Base-by-base conservation (phyloP, 2,888 invertebrate genomes). In the Drosophila vallismaia region DNA sequence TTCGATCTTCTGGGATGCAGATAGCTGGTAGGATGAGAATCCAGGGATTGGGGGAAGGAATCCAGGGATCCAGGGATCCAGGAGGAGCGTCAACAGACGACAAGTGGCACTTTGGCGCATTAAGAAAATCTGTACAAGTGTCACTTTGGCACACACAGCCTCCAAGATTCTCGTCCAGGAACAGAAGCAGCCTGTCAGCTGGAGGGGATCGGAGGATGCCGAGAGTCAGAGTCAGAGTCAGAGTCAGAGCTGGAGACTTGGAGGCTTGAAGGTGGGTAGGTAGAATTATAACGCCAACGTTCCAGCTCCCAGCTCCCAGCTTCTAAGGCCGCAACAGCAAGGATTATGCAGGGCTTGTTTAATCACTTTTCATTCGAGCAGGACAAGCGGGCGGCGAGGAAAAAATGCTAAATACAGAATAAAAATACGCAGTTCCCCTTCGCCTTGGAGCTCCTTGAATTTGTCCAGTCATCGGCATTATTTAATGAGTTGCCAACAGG, bases 391-490 rank as follows among this genome's bases (percentile, higher is more conserved):
- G 36, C 42, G 8, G 40, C 40, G 12, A 45, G 33, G 14, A 53
- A 5, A 19, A 19, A 19, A 19, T 19, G 19, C 19, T 19, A 19
- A 19, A 46, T 12, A 57, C 42, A 29, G 28, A 26, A 56, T 40
- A 57, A 67, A 54, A 58, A 45, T 46, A 52, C 7, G 48, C 14
- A 12, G 10, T 6, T 6, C 48, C 14, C 12, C 10, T 7, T 26
- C n/a, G 26, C 46, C 38, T 26, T 12, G 14, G 51, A 51, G 51
- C n/a, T 14, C 31, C 49, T 77, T 70, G 84, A 89, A 89, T 82
- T 84, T 88, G 89, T 89, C 88, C 88, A 89, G 90, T 89, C 89
- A 89, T 89, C 85, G 89, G 88, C 89, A 88, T 82, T 88, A 84
- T 89, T 90, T 88, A 90, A 90, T 88, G 86, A 85, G 85, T 86